These are phyloP conservation scores for Chrysolina haemoptera DNA, from an alignment of 2,888 invertebrate species.

Conservation along the genomic window DNA sequence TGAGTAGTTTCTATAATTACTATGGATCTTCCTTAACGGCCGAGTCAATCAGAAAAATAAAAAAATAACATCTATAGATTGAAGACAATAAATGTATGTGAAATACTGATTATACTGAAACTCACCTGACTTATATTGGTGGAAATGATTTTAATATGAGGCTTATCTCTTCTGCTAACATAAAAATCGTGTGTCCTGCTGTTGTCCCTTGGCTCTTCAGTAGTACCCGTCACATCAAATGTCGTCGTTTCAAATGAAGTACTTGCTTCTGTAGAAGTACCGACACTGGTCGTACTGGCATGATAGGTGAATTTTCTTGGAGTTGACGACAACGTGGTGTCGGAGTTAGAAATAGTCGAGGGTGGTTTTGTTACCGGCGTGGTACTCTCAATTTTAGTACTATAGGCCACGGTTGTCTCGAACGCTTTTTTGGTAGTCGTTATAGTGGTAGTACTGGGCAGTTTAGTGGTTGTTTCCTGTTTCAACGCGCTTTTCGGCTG, in stretches of 20 bases:
- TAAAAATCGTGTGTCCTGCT: constrained; percentile 70
- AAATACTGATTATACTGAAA: not conserved
- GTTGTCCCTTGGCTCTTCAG: constrained; percentile 72
- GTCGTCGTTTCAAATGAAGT: constrained; percentile 74
- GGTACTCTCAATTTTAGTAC: constrained; percentile 27
- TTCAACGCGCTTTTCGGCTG: constrained; percentile 61
- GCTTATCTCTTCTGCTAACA: constrained; percentile 66
- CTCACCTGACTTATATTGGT: constrained; percentile 68
- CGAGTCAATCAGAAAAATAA: not conserved
- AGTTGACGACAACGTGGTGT: constrained; percentile 41
- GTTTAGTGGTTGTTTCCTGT: constrained; percentile 49
- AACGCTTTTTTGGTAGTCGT: constrained; percentile 36
- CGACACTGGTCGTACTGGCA: constrained; percentile 43
- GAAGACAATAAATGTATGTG: not conserved
- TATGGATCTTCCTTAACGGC: too few relatives aligned
- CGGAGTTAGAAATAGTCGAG: constrained; percentile 29
- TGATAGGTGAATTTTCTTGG: constrained; percentile 43
- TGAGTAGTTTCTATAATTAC: too few relatives aligned
- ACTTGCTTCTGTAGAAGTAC: constrained; percentile 58
- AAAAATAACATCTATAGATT: not conserved
- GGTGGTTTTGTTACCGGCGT: constrained; percentile 32
- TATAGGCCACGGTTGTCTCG: constrained; percentile 29
- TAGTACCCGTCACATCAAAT: constrained; percentile 71
- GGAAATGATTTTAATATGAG: constrained; percentile 66
- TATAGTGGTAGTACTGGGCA: constrained; percentile 33